Evolutionary conservation across 2,888 invertebrate species (phyloP), one percentile per base, ranked within the genome.

Genomic region (Gnatocerus cornutus): DNA sequence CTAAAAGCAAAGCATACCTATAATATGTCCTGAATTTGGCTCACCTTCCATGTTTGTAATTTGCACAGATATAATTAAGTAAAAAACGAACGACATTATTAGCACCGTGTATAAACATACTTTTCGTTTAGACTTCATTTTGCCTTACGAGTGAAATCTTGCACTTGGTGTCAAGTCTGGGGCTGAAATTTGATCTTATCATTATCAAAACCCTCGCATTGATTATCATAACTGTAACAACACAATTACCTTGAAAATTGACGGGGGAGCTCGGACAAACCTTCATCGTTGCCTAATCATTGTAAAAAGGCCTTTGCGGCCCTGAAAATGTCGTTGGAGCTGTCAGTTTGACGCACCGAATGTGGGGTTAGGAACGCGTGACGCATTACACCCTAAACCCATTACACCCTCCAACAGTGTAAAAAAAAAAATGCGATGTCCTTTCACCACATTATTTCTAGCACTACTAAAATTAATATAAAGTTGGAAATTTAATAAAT

Each of bases 11-110:
- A 71, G 74, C 73, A 68, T 73, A 75, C 73, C 75, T 75, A 75
- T 71, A 66, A 64, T 61, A 72, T 68, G 69, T 69, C 69, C 74
- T 46, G 71, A 73, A 71, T 72, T 72, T 68, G 69, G 50, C 77
- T 76, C 74, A 78, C 78, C 78, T 76, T 78, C 77, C 72, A 74
- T 74, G 21, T 64, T 68, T 53, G 72, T 41, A 64, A 73, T 68
- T 64, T 74, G 71, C 55, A 74, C 58, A 9, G 61, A 72, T 55
- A 74, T 29, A 13, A 72, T 52, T 56, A 74, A 12, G 63, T 55
- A 71, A 62, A 70, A 73, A 63, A 63, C 64, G 64, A 52, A 72
- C 21, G 45, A 68, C 62, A 29, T 70, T 37, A 67, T 21, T 6
- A 59, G 39, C 29, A 13, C 41, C 13, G 33, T 59, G 16, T 58